Conservation (phyloP, 1,140 invertebrate genomes). For the Drosophila malerkotliana region DNA sequence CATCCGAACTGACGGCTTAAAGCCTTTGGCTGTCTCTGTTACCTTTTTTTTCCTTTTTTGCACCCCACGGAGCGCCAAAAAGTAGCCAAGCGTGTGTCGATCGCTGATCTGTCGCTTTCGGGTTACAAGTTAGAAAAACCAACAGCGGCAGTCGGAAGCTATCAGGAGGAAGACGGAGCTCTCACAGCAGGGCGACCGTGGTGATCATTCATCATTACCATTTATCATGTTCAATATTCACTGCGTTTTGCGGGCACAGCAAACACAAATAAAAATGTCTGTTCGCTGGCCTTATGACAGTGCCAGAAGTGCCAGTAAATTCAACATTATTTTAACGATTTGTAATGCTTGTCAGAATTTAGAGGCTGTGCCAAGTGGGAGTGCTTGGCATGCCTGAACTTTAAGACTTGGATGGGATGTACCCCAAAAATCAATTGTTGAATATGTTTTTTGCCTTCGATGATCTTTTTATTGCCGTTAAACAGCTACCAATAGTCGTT, state of each 20-base stretch:
- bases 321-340: slow-evolving; percentile 67
- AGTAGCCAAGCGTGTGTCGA: slow-evolving; percentile 76
- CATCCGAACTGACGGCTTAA: slow-evolving; percentile 56
- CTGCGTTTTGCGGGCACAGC: slow-evolving; percentile 55
- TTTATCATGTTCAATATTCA: slow-evolving; percentile 62
- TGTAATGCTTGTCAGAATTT: slow-evolving; percentile 68
- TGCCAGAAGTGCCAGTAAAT: slow-evolving; percentile 22
- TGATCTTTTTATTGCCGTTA: slow-evolving; percentile 1
- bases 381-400: slow-evolving; percentile 21
- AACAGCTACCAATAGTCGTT: neutral
- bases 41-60: slow-evolving; percentile 23
- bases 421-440: slow-evolving; percentile 16
- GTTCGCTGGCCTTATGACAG: slow-evolving; percentile 69
- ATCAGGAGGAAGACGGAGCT: slow-evolving; percentile 59
- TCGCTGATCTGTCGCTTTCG: slow-evolving; percentile 60
- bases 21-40: slow-evolving; percentile 58
- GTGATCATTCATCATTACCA: slow-evolving; percentile 74
- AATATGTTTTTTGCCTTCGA: neutral
- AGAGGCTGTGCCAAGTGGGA: slow-evolving; percentile 46
- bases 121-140: slow-evolving; percentile 76
- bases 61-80: slow-evolving; percentile 71
- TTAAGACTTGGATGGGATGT: neutral
- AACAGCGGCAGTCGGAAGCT: slow-evolving; percentile 58
- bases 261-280: slow-evolving; percentile 78
- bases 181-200: slow-evolving; percentile 45